Evolutionary conservation across 2,113 vertebrate genomes (phyloP), one percentile per base, ranked within the genome.

Genomic region (Cichladusa arquata): DNA sequence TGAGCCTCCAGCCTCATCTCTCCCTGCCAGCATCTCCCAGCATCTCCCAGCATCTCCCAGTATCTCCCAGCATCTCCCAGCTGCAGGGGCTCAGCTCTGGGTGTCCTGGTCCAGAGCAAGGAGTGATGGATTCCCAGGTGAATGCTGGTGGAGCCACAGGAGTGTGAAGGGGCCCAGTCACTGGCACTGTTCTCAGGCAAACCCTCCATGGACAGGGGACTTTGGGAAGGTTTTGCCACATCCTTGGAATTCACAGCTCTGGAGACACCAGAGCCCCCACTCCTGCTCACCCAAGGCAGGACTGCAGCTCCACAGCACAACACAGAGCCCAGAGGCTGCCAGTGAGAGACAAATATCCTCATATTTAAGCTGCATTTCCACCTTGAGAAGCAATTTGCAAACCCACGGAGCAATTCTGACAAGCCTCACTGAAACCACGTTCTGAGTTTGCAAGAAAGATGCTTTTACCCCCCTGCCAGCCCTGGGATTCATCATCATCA

Each of bases 341-440:
- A 71, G 5, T 1, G 18, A 42, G 44, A 88, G 50, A 73, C 34
- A 81, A 86, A 90, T 16, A 83, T 1, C 80, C 77, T 71, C 56
- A 3, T 20, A 58, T n/a, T 93, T 44, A 53, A 93, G 64, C 54
- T 36, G 64, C 67, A 20, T 78, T 93, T 62, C 82, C 40, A 74
- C 91, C 92, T 90, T 91, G 88, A 60, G n/a, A 91, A 89, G 83
- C 77, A 80, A 88, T 86, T 29, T 93, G 73, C 80, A 71, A 86
- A 67, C 26, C 38, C 76, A n/a, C 13, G 1, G 86, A 62, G 56
- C 5, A 3, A 48, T 29, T 48, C 81, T 33, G 77, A 66, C 44
- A 34, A 73, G 65, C 72, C 70, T 81, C 53, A 7, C 61, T 29
- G 86, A 72, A 69, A 82, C 18, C 71, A 34, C 54, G 8, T 1